These are phyloP conservation scores for Globodera ellingtonae DNA, from an alignment of 1,140 invertebrate genomes.

Conservation along the genomic window DNA sequence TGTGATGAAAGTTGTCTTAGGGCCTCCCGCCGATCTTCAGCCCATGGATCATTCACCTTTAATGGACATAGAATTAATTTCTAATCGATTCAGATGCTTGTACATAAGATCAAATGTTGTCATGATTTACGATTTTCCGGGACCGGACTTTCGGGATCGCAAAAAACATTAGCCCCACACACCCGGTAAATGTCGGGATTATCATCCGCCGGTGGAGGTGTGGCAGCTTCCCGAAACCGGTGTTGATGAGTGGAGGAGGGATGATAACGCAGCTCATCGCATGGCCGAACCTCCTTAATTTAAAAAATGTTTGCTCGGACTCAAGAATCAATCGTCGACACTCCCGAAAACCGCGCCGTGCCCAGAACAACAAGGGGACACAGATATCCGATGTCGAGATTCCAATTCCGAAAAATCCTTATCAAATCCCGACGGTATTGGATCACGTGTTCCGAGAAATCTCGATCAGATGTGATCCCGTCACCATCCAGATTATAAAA, in stretches of 20 bases:
- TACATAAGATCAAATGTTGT: not conserved
- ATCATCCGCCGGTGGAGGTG: not conserved
- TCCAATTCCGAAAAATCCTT: too few species aligned
- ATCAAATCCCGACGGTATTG: too few species aligned
- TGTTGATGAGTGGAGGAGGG: not conserved
- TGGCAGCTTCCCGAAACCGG: slow-evolving; percentile 10
- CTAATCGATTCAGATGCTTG: slow-evolving; percentile 38
- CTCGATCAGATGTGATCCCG: too few species aligned
- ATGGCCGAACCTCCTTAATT: slow-evolving; percentile 42
- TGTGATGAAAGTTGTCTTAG: slow-evolving; percentile 55
- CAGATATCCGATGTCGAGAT: too few species aligned
- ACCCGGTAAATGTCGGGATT: not conserved
- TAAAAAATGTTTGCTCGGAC: not conserved
- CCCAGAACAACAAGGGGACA: too few species aligned
- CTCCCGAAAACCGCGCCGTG: not conserved
- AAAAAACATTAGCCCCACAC: too few species aligned
- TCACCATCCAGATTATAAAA: not conserved
- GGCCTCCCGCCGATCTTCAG: slow-evolving; percentile 55
- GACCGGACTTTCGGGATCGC: too few species aligned
- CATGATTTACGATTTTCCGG: too few species aligned
- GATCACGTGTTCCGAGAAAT: too few species aligned
- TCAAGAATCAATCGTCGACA: not conserved
- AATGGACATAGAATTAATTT: not conserved
- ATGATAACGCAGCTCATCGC: slow-evolving; percentile 29
- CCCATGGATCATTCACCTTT: slow-evolving; percentile 52